phyloP scores from a whole-genome alignment of 2,888 invertebrate species.

The Blomia tropicalis region DNA sequence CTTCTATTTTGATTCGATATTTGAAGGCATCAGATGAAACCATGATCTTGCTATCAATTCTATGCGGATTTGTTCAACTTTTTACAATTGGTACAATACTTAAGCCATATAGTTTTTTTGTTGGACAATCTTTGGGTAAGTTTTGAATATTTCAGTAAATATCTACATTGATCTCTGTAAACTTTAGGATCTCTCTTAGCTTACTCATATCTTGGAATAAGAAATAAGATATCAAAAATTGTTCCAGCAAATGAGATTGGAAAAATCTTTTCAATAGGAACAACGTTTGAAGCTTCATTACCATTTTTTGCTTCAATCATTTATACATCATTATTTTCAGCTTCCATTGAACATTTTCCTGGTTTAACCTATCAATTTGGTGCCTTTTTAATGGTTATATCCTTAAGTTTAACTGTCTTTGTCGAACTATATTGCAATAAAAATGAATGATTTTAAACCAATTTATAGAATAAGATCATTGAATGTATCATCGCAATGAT shows the following conservation, averaged over 20 bases:
- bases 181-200: background rate
- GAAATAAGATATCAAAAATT: background rate
- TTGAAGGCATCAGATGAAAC: background rate
- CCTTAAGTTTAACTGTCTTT: background rate
- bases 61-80: too few species aligned
- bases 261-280: background rate
- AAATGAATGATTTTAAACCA: too few species aligned
- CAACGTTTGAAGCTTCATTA: background rate
- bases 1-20: background rate
- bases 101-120: too few species aligned
- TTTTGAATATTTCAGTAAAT: background rate
- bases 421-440: too few species aligned
- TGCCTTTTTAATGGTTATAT: background rate
- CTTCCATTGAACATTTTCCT: background rate
- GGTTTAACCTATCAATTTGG: conserved; percentile 3
- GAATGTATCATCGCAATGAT: too few species aligned
- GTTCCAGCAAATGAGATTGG: background rate
- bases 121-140: background rate
- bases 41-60: background rate
- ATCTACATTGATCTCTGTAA: background rate
- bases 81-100: too few species aligned
- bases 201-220: background rate
- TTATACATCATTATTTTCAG: background rate
- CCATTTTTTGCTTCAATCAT: background rate
- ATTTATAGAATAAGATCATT: too few species aligned